Evolutionary conservation across 2,888 invertebrate genomes (phyloP).

Genomic region (Cylindroiulus punctatus): DNA sequence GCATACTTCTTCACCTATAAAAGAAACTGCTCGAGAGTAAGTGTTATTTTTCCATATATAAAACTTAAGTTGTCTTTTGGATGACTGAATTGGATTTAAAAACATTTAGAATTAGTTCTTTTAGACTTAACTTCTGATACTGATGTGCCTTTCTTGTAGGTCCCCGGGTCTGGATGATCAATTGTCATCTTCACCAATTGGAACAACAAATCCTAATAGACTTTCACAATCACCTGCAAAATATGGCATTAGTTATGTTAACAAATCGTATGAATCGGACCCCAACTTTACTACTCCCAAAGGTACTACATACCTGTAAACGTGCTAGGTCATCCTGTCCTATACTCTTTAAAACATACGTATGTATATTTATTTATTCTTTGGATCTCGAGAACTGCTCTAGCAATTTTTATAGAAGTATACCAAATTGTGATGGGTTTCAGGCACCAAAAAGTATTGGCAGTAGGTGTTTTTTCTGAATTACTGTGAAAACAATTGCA

Average conservation of each 20-base stretch:
- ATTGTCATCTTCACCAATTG: constrained; percentile 62
- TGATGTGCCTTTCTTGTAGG: not conserved
- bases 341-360: too few relatives aligned
- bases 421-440: too few relatives aligned
- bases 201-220: constrained; percentile 64
- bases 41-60: not conserved
- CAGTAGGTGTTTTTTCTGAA: too few relatives aligned
- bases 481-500: too few relatives aligned
- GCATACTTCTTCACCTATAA: constrained; percentile 58
- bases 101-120: not conserved
- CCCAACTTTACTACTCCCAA: constrained; percentile 86
- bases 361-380: too few relatives aligned
- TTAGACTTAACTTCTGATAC: constrained; percentile 47
- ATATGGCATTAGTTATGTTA: constrained; percentile 39
- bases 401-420: too few relatives aligned
- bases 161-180: constrained; percentile 62
- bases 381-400: too few relatives aligned
- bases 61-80: constrained; percentile 4
- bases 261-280: constrained; percentile 83
- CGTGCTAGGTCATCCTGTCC: too few relatives aligned
- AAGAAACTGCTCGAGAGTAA: constrained; percentile 56
- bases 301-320: constrained; percentile 75
- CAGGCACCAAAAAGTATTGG: too few relatives aligned
- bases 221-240: constrained; percentile 72
- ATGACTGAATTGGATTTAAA: not conserved